Conservation (phyloP, 2,113 vertebrate species). For the Sinocyclocheilus anshuiensis region DNA sequence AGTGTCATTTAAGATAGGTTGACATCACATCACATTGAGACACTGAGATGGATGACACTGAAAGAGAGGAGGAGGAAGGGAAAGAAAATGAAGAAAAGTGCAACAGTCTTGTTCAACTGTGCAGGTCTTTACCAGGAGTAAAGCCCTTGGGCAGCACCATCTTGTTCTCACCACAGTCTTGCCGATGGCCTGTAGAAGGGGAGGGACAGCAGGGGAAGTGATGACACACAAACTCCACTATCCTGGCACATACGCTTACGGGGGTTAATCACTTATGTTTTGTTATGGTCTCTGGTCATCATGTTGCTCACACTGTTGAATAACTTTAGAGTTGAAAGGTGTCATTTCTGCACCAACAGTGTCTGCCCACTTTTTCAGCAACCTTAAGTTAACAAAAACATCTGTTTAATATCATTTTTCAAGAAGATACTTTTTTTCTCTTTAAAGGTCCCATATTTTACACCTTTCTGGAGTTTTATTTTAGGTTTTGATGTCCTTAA, state of each 20-base stretch:
- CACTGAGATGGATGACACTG: constrained; percentile 31
- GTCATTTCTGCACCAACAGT: not conserved
- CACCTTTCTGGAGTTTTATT: no score
- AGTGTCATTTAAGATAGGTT: constrained; percentile 33
- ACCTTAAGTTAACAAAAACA: not conserved
- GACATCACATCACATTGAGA: constrained; percentile 33
- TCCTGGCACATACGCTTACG: not conserved
- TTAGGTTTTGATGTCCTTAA: no score
- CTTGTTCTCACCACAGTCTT: constrained; percentile 78
- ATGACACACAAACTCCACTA: constrained; percentile 49
- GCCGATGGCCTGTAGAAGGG: constrained; percentile 74
- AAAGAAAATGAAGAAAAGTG: constrained; percentile 29
- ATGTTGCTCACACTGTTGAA: no score
- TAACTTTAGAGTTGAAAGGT: not conserved
- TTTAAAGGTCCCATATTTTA: no score
- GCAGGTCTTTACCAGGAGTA: constrained; percentile 73
- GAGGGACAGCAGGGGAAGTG: constrained; percentile 61
- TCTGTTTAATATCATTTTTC: no score
- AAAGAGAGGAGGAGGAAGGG: constrained; percentile 5
- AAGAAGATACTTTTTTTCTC: no score
- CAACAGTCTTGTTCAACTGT: constrained; percentile 42
- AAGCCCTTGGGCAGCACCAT: constrained; percentile 74
- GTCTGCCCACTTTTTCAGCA: not conserved
- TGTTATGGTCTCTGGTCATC: no score
- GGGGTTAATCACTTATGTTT: not conserved